Evolutionary conservation across 2,888 invertebrate species (phyloP).

Genomic region (Tipula helvola): DNA sequence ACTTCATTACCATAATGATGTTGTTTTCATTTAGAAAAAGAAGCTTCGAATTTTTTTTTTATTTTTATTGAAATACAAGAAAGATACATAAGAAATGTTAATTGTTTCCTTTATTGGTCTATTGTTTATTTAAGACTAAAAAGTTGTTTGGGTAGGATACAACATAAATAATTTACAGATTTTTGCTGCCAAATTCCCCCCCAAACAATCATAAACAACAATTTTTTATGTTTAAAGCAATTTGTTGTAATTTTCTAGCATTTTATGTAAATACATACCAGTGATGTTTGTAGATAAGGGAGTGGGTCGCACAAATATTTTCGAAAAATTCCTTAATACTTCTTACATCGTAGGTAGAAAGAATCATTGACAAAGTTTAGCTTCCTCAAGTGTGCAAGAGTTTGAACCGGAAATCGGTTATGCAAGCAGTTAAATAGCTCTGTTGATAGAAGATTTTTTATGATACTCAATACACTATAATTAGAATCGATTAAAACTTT

Average conservation of each 20-base stretch:
- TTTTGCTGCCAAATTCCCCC: neutral
- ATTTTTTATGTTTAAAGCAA: too few relatives aligned
- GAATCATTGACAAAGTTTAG: neutral
- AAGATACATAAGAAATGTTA: neutral
- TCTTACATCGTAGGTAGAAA: too few relatives aligned
- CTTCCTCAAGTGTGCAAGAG: neutral
- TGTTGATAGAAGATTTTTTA: neutral
- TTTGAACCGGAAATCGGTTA: neutral
- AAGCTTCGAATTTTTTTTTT: neutral
- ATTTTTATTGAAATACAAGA: neutral
- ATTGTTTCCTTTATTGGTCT: neutral
- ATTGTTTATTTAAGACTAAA: neutral
- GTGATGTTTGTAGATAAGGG: too few relatives aligned
- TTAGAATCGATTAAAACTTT: neutral
- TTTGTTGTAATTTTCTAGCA: too few relatives aligned
- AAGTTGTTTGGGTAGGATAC: neutral
- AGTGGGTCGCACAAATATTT: too few relatives aligned
- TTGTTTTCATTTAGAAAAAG: neutral
- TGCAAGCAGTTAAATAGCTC: neutral
- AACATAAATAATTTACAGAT: neutral
- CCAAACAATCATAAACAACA: neutral
- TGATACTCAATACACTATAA: neutral
- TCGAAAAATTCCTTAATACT: too few relatives aligned
- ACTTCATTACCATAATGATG: neutral
- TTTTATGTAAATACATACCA: too few relatives aligned